Conservation (phyloP, 2,888 invertebrate genomes). For the Thereva nobilitata region DNA sequence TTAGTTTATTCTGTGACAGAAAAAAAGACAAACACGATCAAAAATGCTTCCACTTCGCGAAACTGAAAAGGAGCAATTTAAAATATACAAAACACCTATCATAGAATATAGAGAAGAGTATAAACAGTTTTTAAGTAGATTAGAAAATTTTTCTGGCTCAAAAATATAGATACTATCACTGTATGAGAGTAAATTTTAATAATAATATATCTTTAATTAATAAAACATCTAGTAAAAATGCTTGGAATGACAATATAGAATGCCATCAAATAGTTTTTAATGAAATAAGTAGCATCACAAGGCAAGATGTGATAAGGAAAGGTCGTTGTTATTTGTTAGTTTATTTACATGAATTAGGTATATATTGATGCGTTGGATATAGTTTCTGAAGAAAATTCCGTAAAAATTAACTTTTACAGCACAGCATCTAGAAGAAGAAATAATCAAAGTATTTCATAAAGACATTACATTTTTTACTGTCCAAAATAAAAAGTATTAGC, state of each 20-base stretch:
- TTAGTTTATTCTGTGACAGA: slow-evolving; percentile 5
- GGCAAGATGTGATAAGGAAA: slow-evolving; percentile 3
- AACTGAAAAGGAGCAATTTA: slow-evolving; percentile 5
- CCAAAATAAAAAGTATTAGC: too few species aligned
- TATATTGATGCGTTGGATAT: too few species aligned
- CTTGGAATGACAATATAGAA: neutral
- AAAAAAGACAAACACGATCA: slow-evolving; percentile 2
- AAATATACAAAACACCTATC: neutral
- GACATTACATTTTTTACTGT: too few species aligned
- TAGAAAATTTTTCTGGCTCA: slow-evolving; percentile 12
- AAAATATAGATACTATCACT: slow-evolving; percentile 5
- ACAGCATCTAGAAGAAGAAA: too few species aligned
- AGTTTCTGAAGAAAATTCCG: too few species aligned
- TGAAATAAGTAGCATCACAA: slow-evolving; percentile 4
- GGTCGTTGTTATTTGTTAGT: too few species aligned
- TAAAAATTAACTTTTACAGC: too few species aligned
- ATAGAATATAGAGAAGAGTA: slow-evolving; percentile 6
- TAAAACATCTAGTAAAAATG: slow-evolving; percentile 10
- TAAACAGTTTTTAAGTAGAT: neutral
- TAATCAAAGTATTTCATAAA: too few species aligned
- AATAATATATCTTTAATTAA: slow-evolving; percentile 1
- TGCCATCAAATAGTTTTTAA: slow-evolving; percentile 8
- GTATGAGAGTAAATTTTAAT: slow-evolving; percentile 9
- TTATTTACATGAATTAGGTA: too few species aligned
- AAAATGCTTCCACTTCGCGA: slow-evolving; percentile 11